Evolutionary conservation across 2,888 invertebrate species (phyloP).

Genomic region (Gonocerus acuteangulatus): DNA sequence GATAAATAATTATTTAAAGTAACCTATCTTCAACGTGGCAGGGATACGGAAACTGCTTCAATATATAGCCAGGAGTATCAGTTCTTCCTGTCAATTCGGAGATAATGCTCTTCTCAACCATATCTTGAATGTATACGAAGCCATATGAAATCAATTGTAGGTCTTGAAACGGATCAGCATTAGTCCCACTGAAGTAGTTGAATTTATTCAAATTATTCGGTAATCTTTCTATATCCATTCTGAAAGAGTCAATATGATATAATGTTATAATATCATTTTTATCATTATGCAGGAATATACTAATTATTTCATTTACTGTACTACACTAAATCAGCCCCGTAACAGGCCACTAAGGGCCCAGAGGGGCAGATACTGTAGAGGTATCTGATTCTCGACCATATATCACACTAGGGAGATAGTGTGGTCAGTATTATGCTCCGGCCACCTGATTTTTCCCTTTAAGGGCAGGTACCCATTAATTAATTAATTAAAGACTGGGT

Average conservation of each 20-base stretch:
- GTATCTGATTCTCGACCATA: too few relatives aligned
- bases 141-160: conserved; percentile 58
- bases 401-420: too few relatives aligned
- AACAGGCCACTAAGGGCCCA: too few relatives aligned
- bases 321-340: too few relatives aligned
- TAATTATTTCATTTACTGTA: too few relatives aligned
- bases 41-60: conserved; percentile 76
- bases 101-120: conserved; percentile 72
- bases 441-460: too few relatives aligned
- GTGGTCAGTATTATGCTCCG: too few relatives aligned
- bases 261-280: not conserved
- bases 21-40: conserved; percentile 66
- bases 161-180: conserved; percentile 42
- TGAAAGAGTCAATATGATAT: not conserved
- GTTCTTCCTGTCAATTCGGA: conserved; percentile 47
- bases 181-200: conserved; percentile 19
- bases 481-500: too few relatives aligned
- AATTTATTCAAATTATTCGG: not conserved
- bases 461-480: too few relatives aligned
- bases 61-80: conserved; percentile 51
- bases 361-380: too few relatives aligned
- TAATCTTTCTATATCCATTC: conserved; percentile 33
- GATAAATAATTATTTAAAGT: not conserved
- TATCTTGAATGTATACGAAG: conserved; percentile 75
- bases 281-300: too few relatives aligned